Evolutionary conservation across 1,140 invertebrate genomes (phyloP).

Genomic region (Bathynomus jamesi): DNA sequence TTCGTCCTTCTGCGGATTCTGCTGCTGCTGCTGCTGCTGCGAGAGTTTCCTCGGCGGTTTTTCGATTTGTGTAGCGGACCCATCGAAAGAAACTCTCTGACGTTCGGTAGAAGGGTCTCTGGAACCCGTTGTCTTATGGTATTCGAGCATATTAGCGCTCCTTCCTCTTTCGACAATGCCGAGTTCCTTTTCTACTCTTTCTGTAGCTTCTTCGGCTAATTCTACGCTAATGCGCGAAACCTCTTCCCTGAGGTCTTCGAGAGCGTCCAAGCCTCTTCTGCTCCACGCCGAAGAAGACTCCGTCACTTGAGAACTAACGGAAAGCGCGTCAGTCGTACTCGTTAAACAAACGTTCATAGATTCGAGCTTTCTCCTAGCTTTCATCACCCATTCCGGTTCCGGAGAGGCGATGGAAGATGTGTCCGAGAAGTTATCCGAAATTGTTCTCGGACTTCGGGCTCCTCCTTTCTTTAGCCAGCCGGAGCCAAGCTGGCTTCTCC

Average conservation of each 20-base stretch:
- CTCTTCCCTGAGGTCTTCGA: slow-evolving; percentile 32
- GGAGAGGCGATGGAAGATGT: slow-evolving; percentile 11
- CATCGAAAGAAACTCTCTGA: neutral
- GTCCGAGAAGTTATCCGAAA: neutral
- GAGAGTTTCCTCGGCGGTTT: neutral
- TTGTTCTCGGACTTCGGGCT: slow-evolving; percentile 19
- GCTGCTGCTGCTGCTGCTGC: no score
- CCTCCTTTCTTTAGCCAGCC: slow-evolving; percentile 30
- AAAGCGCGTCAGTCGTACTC: slow-evolving; percentile 28
- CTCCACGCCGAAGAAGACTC: slow-evolving; percentile 37
- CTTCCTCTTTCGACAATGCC: neutral
- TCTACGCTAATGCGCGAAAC: slow-evolving; percentile 25
- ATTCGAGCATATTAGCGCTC: slow-evolving; percentile 26
- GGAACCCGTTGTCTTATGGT: neutral
- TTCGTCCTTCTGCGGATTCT: neutral
- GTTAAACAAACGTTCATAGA: slow-evolving; percentile 28
- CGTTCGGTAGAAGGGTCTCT: slow-evolving; percentile 18
- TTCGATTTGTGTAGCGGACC: neutral
- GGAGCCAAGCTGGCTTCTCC: slow-evolving; percentile 25
- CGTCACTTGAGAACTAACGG: slow-evolving; percentile 27
- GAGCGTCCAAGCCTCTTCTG: slow-evolving; percentile 32
- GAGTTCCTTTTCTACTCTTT: slow-evolving; percentile 24
- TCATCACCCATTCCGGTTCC: slow-evolving; percentile 29
- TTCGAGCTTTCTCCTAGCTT: slow-evolving; percentile 21
- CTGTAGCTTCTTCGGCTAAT: slow-evolving; percentile 24